Percentiles rank a stretch among this genome's conserved stretches.
Conservation (phyloP, 2,888 invertebrate species). For the Rotaria socialis region DNA sequence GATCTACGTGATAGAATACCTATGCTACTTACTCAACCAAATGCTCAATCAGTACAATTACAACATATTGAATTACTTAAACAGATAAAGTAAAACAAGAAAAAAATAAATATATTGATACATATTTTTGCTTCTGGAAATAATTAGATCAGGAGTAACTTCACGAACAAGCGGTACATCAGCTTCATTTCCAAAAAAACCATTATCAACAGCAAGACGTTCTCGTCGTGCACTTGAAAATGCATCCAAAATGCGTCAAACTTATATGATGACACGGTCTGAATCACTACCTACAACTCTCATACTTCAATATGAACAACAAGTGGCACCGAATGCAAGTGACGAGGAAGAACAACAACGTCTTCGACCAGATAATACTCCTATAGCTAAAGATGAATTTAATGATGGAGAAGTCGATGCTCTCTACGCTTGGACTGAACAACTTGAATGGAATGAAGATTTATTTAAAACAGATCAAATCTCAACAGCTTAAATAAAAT, state of each 20-base stretch:
- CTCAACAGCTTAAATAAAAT: neutral
- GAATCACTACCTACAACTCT: conserved; percentile 11
- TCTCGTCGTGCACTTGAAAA: conserved; percentile 41
- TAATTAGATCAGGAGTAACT: neutral
- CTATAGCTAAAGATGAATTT: conserved; percentile 42
- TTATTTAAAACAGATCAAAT: neutral
- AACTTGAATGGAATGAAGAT: conserved; percentile 54
- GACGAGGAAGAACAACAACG: conserved; percentile 35
- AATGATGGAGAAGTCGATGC: conserved; percentile 56
- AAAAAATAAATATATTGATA: neutral
- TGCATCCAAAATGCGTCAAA: conserved; percentile 43
- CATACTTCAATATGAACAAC: neutral
- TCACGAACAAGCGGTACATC: neutral
- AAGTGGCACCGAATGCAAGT: neutral
- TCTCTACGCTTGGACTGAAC: conserved; percentile 59
- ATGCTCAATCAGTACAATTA: conserved; percentile 55
- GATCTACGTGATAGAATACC: conserved; percentile 53
- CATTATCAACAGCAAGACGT: conserved; percentile 33
- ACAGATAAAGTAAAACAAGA: conserved; percentile 52
- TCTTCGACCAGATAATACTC: conserved; percentile 39
- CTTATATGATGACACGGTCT: conserved; percentile 35
- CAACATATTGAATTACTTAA: conserved; percentile 55
- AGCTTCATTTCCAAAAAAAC: neutral
- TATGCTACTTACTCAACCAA: conserved; percentile 52
- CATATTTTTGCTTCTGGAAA: neutral